Evolutionary conservation across 2,888 invertebrate species (phyloP), one percentile per base, ranked within the genome.

Genomic region (Callyntrura guangdongensis): DNA sequence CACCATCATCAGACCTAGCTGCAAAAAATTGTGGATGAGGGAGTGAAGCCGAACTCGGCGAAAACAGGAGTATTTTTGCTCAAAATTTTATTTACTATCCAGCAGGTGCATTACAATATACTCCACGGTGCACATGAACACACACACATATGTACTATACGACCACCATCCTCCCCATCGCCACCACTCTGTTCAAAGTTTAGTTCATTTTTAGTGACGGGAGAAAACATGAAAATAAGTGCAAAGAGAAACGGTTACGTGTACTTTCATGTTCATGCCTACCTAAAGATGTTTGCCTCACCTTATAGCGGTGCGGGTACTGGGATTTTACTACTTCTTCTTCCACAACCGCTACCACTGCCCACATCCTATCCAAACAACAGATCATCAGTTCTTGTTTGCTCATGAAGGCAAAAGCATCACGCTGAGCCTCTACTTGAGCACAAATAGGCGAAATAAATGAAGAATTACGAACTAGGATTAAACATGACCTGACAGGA

Each of bases 401-500:
- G 90, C 56, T 90, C 90, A 79, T 81, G 85, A 85, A 89, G 59
- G 90, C 56, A 85, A 69, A 20, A 56, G 81, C 90, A 90, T 90
- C 90, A 90, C 17, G 81, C 85, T 90, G 90, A 90, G 90, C 90
- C 81, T 85, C 85, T 85, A 85, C 90, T 90, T 90, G 90, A 90
- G 81, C 90, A 90, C 85, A 90, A 90, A 85, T 85, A 85, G 85
- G 90, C 85, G 81, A 90, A 90, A 90, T 85, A 90, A 90, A 90
- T 90, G 90, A 90, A 90, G 90, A 90, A 90, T 90, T 90, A 90
- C 90, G 90, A 90, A 90, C 90, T 90, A 90, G 90, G 90, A 90
- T 90, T 90, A 90, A 90, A 90, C 90, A 90, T 90, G 90, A 85
- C 90, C 90, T 85, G 85, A 90, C 90, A 90, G 74, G 90, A 90